These are phyloP conservation scores for Andrena cerasifolii DNA, from an alignment of 1,140 invertebrate genomes.

Conservation along the genomic window DNA sequence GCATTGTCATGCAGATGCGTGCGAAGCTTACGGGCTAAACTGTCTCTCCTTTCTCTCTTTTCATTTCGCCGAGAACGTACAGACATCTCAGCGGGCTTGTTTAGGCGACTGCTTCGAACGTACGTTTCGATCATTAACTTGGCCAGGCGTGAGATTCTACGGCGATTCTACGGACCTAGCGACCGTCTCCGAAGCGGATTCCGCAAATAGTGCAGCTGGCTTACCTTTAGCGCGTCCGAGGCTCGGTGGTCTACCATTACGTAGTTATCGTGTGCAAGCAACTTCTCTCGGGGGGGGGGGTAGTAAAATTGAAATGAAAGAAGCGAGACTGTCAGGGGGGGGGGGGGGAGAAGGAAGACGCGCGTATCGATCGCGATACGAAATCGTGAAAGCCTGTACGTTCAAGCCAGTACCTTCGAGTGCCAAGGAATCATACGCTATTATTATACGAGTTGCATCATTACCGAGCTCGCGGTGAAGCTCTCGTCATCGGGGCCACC, in stretches of 20 bases:
- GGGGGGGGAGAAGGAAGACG: not conserved
- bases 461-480: constrained; percentile 84
- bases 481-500: constrained; percentile 90
- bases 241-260: not conserved
- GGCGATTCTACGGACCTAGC: too few species aligned
- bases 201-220: too few species aligned
- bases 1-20: constrained; percentile 81
- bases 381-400: not conserved
- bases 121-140: not conserved
- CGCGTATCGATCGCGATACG: not conserved
- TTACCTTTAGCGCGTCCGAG: too few species aligned
- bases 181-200: too few species aligned
- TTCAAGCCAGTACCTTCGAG: constrained; percentile 62
- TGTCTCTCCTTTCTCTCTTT: not conserved
- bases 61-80: not conserved
- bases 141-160: too few species aligned
- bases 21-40: constrained; percentile 77
- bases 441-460: constrained; percentile 4
- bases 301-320: not conserved
- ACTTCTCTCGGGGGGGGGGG: not conserved
- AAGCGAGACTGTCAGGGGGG: not conserved
- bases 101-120: not conserved
- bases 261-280: not conserved
- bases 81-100: not conserved
- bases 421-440: constrained; percentile 10